phyloP scores from a whole-genome alignment of 1,140 invertebrate genomes.

The Magallana angulata region DNA sequence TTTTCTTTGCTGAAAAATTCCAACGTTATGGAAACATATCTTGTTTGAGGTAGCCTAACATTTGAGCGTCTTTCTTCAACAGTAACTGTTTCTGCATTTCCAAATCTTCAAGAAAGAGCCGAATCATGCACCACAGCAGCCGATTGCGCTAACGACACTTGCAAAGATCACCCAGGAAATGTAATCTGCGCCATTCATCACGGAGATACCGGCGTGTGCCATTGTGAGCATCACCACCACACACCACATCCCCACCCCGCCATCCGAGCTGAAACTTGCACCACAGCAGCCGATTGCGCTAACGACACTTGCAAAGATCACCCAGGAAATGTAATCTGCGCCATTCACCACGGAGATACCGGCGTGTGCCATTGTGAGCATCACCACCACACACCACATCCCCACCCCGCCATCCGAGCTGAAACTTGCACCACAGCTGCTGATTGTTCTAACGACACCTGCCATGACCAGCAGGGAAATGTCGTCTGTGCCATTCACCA shows the following conservation, averaged over 20 bases:
- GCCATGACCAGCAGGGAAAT: no score
- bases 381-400: slow-evolving; percentile 14
- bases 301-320: background rate
- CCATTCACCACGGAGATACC: slow-evolving; percentile 12
- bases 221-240: slow-evolving; percentile 7
- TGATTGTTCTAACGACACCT: no score
- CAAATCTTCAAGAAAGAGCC: slow-evolving; percentile 29
- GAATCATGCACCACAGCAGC: background rate
- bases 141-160: background rate
- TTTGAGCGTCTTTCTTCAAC: background rate
- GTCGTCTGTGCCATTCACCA: no score
- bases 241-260: background rate
- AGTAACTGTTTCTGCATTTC: slow-evolving; percentile 1
- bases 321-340: background rate
- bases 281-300: background rate
- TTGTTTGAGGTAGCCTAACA: background rate
- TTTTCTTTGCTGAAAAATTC: no score
- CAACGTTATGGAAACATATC: no score
- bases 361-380: slow-evolving; percentile 3
- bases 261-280: background rate
- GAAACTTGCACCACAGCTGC: background rate
- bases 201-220: background rate
- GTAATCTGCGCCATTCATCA: background rate
- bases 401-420: background rate
- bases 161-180: background rate